phyloP scores from a whole-genome alignment of 2,888 invertebrate species.

The Tubulanus polymorphus region DNA sequence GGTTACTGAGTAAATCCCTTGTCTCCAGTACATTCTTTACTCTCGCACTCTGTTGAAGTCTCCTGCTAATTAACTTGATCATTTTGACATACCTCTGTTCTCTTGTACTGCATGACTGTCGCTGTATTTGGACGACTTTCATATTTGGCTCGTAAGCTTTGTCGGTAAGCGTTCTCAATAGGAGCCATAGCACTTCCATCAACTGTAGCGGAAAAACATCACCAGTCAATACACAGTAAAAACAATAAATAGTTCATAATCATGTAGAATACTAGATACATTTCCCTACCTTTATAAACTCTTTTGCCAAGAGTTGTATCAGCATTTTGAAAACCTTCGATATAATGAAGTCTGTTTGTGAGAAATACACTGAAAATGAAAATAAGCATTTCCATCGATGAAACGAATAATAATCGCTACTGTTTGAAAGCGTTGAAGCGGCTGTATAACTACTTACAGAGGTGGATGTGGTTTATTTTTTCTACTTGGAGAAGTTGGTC shows the following conservation, averaged over 20 bases:
- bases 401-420: not conserved
- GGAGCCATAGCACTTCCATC: slow-evolving; percentile 35
- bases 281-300: slow-evolving; percentile 34
- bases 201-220: slow-evolving; percentile 27
- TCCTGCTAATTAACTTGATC: too few relatives aligned
- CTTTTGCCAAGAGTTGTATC: slow-evolving; percentile 34
- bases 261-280: too few relatives aligned
- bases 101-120: slow-evolving; percentile 16
- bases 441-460: slow-evolving; percentile 28
- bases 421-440: not conserved
- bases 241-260: not conserved
- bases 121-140: slow-evolving; percentile 23
- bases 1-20: too few relatives aligned
- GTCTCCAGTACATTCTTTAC: too few relatives aligned
- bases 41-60: too few relatives aligned
- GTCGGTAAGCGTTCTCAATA: slow-evolving; percentile 24
- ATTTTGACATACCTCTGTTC: not conserved
- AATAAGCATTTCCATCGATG: not conserved
- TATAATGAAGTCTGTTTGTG: slow-evolving; percentile 37
- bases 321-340: slow-evolving; percentile 39
- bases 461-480: slow-evolving; percentile 44
- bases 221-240: not conserved
- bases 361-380: slow-evolving; percentile 37
- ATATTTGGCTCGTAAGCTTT: slow-evolving; percentile 28
- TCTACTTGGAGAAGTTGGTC: slow-evolving; percentile 35